Evolutionary conservation across 2,888 invertebrate species (phyloP).

Genomic region (Epinotia bilunana): DNA sequence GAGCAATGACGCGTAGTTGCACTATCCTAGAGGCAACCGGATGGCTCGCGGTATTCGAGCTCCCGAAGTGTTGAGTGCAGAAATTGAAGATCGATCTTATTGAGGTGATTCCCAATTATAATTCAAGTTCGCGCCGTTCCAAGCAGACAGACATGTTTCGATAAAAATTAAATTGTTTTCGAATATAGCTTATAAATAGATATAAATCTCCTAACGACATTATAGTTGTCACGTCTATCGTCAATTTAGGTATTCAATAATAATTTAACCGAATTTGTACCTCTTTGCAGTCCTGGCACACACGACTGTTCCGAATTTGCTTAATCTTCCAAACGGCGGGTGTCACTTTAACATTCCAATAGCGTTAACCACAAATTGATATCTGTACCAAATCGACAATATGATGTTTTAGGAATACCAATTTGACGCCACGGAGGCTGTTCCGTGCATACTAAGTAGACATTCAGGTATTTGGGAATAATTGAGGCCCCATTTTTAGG

Average conservation of each 20-base stretch:
- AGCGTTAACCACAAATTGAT: slow-evolving; percentile 77
- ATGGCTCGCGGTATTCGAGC: no score
- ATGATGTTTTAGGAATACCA: slow-evolving; percentile 68
- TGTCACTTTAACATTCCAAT: slow-evolving; percentile 61
- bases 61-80: no score
- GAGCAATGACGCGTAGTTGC: no score
- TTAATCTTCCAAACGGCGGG: slow-evolving; percentile 42
- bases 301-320: slow-evolving; percentile 33
- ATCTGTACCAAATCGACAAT: slow-evolving; percentile 76
- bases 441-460: slow-evolving; percentile 65
- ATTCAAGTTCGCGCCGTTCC: neutral
- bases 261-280: slow-evolving; percentile 37
- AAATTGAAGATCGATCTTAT: neutral
- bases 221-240: slow-evolving; percentile 24
- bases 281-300: slow-evolving; percentile 30
- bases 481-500: slow-evolving; percentile 39
- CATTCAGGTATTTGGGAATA: slow-evolving; percentile 42
- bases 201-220: slow-evolving; percentile 24
- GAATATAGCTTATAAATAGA: slow-evolving; percentile 14
- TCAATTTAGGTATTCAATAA: slow-evolving; percentile 34
- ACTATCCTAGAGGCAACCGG: no score
- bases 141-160: neutral
- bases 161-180: neutral
- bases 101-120: neutral
- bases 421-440: slow-evolving; percentile 59